Conservation (phyloP, 2,113 vertebrate species). For the sheep (Ovis aries) region DNA sequence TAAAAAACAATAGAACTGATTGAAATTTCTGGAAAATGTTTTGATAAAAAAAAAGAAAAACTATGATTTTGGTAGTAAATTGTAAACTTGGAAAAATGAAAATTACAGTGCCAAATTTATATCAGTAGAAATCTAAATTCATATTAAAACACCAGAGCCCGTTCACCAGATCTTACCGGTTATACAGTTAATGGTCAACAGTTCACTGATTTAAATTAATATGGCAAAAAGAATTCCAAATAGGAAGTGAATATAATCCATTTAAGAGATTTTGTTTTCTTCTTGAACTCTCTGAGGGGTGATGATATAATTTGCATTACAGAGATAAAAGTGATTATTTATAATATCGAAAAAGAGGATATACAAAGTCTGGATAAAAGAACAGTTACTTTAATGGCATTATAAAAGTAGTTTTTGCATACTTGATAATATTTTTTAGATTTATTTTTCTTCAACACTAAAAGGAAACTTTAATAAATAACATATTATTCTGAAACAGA, state of each 20-base stretch:
- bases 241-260: background rate
- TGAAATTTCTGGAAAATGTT: constrained; percentile 26
- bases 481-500: background rate
- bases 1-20: background rate
- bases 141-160: background rate
- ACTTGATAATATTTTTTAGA: constrained; percentile 6
- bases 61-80: constrained; percentile 8
- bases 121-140: background rate
- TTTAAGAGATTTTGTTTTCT: constrained; percentile 20
- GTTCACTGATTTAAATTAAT: constrained; percentile 21
- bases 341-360: background rate
- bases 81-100: background rate
- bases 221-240: background rate
- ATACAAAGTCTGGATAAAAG: background rate
- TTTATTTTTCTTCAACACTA: constrained; percentile 12
- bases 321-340: background rate
- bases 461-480: background rate
- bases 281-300: background rate
- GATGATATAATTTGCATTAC: background rate
- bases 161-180: background rate
- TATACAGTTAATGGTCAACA: background rate
- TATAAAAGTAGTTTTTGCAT: background rate
- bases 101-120: background rate
- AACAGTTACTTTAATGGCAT: background rate
- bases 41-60: background rate